A percentile compares a stretch with the other conserved stretches of the same genome.
Evolutionary conservation across 2,797 vertebrate genomes (phyloP).

Genomic region (Muraenolepis orangiensis): DNA sequence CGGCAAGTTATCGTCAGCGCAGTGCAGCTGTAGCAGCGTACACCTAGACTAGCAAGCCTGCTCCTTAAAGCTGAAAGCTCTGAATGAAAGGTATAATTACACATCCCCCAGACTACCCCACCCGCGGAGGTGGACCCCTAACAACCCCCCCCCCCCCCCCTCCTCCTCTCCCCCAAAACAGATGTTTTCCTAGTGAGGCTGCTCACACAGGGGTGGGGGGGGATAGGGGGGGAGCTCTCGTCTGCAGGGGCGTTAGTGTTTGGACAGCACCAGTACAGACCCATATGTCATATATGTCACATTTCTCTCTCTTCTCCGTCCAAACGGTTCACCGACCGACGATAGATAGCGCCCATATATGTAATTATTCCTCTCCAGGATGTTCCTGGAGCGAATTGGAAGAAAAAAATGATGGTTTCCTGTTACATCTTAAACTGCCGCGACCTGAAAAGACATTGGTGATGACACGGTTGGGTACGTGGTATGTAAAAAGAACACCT

Average conservation of each 20-base stretch:
- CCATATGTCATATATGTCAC: too few species aligned
- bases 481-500: background rate
- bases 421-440: background rate
- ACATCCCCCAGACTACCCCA: background rate
- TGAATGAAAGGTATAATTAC: slow-evolving; percentile 31
- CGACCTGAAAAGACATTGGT: background rate
- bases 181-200: slow-evolving; percentile 4
- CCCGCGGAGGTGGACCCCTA: background rate
- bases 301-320: background rate
- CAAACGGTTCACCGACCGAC: background rate
- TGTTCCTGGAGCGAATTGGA: background rate
- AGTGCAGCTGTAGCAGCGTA: slow-evolving; percentile 24
- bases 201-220: too few species aligned
- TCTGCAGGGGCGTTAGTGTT: background rate
- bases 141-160: too few species aligned
- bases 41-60: background rate
- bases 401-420: background rate
- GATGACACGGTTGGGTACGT: background rate
- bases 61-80: slow-evolving; percentile 11
- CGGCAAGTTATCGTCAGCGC: background rate
- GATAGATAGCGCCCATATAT: too few species aligned
- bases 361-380: background rate
- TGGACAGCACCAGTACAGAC: background rate
- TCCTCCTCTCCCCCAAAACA: background rate
- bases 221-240: background rate